Conservation (phyloP, 2,797 vertebrate species). For the Mormyrus proboscirostris region DNA sequence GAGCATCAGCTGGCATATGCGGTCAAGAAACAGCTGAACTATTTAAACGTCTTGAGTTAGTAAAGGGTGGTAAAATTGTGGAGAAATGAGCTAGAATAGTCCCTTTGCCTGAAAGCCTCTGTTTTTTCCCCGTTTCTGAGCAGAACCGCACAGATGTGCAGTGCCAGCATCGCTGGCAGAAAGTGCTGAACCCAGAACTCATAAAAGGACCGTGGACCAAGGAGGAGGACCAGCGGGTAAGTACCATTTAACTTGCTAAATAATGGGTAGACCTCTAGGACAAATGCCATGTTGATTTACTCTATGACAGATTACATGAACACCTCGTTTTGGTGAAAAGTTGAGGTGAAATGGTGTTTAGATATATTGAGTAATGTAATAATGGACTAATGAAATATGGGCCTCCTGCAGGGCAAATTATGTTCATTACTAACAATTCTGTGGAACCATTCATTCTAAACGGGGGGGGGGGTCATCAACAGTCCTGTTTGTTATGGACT, state of each 20-base stretch:
- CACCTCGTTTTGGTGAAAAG: background rate
- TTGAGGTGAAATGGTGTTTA: conserved; percentile 1
- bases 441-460: background rate
- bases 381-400: background rate
- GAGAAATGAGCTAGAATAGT: background rate
- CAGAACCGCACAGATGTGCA: conserved; percentile 98
- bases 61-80: background rate
- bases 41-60: background rate
- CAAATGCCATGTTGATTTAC: background rate
- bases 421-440: background rate
- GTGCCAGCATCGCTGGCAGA: conserved; percentile 98
- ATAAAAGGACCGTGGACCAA: conserved; percentile 99
- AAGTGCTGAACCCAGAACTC: conserved; percentile 96
- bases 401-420: background rate
- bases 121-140: background rate
- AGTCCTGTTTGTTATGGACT: background rate
- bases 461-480: background rate
- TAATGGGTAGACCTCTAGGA: background rate
- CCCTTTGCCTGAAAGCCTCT: background rate
- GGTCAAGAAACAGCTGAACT: background rate
- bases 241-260: conserved; percentile 25
- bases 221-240: conserved; percentile 98
- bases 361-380: background rate
- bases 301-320: background rate
- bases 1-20: background rate